Base-by-base conservation (phyloP, 2,113 vertebrate genomes). In the Spea multiplicata region DNA sequence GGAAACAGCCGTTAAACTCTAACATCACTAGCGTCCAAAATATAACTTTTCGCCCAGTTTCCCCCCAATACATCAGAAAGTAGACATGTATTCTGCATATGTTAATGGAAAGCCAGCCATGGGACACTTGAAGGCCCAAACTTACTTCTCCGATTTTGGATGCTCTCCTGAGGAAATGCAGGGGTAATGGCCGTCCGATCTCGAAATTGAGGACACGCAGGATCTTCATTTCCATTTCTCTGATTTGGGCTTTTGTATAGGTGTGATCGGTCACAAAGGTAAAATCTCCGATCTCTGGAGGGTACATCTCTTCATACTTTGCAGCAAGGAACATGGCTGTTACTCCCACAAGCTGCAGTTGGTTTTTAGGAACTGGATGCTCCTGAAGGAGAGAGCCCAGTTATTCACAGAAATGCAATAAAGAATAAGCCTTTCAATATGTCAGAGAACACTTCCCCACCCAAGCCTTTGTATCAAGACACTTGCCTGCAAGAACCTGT, bases 311-410 rank as follows among this genome's bases (percentile, higher is more conserved):
- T 85, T 96, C 92, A 0, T 95, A 96, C 83, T 96, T 98, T 69
- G 94, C 93, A 30, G 94, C 94, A 74, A 95, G 83, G 30, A 97
- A 94, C 93, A 96, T 93, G 59, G 94, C 92, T 0, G 95, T 92
- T 17, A 96, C 88, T 0, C 93, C 94, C 10, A 96, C 92, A 12
- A 98, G 88, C 85, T 95, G 94, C 46, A 97, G 84, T 69, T 88
- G 88, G 46, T 82, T 93, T 84, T 93, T 95, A 44, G 92, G 84
- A 71, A 96, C 91, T 74, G 87, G 84, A 16, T 92, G 86, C 55
- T 92, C 89, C 95, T 96, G 73, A 9, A 69, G 70, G 4, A 50
- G 4, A 71, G 16, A 44, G 9, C 12, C 10, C 6, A 12, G 55
- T 12, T 8, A 13, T 59, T 8, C 55, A 12, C 55, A 12, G 55